Percentiles rank a stretch among this genome's conserved stretches.
Conservation (phyloP, 2,113 vertebrate genomes). For the Anseranas semipalmata region DNA sequence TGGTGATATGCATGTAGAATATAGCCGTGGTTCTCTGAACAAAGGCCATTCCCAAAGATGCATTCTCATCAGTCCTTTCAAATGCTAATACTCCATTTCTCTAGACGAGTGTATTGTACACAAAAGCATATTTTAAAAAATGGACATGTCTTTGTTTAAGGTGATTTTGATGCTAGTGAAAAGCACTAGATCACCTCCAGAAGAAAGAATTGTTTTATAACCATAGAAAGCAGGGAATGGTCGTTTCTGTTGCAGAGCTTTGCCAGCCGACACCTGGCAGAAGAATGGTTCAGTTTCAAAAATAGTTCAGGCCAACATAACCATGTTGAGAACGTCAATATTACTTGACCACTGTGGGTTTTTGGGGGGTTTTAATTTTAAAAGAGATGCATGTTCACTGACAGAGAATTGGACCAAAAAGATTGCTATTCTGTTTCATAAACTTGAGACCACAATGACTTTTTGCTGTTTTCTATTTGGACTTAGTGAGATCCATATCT, state of each 20-base stretch:
- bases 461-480: constrained; percentile 31
- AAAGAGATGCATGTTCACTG: not conserved
- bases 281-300: not conserved
- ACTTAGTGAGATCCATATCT: not conserved
- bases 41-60: constrained; percentile 34
- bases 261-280: not conserved
- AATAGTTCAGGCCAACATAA: not conserved
- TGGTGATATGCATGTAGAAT: not conserved
- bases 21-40: constrained; percentile 6
- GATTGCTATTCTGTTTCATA: not conserved
- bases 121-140: not conserved
- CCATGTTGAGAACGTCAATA: not conserved
- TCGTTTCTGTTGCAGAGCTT: not conserved
- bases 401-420: not conserved
- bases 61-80: constrained; percentile 22
- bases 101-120: not conserved
- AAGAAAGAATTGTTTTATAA: not conserved
- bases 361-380: not conserved
- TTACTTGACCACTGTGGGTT: not conserved
- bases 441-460: not conserved
- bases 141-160: not conserved
- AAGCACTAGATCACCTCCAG: not conserved
- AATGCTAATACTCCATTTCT: constrained; percentile 37
- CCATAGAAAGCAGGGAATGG: not conserved
- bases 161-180: not conserved